Base-by-base conservation (phyloP, 2,113 vertebrate species). In the Phalacrocorax pelagicus region DNA sequence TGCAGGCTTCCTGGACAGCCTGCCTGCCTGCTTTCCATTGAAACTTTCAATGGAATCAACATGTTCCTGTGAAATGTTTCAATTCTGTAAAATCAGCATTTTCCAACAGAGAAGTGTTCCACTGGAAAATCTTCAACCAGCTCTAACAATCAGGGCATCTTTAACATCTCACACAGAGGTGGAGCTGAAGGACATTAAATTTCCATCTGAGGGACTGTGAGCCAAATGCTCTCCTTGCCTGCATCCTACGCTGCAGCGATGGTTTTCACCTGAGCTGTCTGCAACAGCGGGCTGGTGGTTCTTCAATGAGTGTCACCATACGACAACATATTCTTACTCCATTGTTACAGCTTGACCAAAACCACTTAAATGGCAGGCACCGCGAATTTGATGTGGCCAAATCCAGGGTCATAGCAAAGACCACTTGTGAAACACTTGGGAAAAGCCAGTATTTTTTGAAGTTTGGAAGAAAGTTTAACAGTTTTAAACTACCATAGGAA, bases 1-100 rank as follows among this genome's bases (percentile, higher is more conserved):
- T 1, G 0, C 84, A 87, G 91, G 87, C 81, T 91, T 94, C 81
- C 84, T 78, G 94, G 47, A 71, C 65, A 86, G 94, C 77, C 59
- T 81, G 88, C 57, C 61, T 80, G 92, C 71, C 96, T 96, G 91
- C 73, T 97, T 97, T 94, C 94, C 91, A 90, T 87, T 82, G 78
- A 93, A 96, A 62, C 62, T 49, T 85, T 91, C 84, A 67, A 95
- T 93, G 90, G 90, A 92, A 96, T 95, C 94, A 96, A 88, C 74
- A 77, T 94, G 92, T 88, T 96, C 54, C 81, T 80, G 44, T 77
- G 81, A 88, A 97, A 93, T 42, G 54, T 54, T 94, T 91, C 87
- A 73, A 54, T 91, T 87, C 78, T 91, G 87, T 85, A 92, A 85
- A 90, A 93, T 95, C 91, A 95, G 86, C 87, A 40, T 95, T 94